Evolutionary conservation across 2,113 vertebrate genomes (phyloP).

Genomic region (Urocitellus parryii): DNA sequence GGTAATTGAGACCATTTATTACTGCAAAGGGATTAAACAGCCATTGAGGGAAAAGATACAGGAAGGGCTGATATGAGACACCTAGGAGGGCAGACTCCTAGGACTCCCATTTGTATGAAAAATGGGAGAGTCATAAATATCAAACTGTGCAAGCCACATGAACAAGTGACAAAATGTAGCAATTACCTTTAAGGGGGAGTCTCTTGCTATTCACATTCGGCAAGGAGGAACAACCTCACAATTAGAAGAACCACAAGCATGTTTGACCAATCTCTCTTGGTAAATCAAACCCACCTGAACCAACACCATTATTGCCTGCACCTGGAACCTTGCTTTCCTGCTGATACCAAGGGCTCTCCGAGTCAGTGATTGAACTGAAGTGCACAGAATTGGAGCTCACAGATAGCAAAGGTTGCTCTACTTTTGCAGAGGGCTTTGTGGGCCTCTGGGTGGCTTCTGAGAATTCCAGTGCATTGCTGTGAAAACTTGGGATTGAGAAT

Average conservation of each 20-base stretch:
- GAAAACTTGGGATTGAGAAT: constrained; percentile 73
- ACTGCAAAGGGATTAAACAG: constrained; percentile 23
- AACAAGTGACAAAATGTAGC: constrained; percentile 56
- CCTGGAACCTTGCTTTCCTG: neutral
- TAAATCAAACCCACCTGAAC: neutral
- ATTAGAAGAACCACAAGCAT: neutral
- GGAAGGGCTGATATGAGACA: neutral
- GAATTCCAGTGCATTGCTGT: constrained; percentile 48
- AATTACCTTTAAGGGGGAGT: constrained; percentile 6
- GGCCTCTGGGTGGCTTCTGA: constrained; percentile 56
- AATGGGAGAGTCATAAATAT: constrained; percentile 37
- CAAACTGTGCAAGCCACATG: constrained; percentile 52
- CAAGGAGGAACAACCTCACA: neutral
- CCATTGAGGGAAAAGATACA: neutral
- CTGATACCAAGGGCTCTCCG: neutral
- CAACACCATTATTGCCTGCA: neutral
- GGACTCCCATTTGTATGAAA: constrained; percentile 43
- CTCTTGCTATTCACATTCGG: neutral
- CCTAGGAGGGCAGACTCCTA: neutral
- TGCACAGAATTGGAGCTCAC: neutral
- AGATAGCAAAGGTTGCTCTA: constrained; percentile 32
- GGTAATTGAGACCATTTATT: constrained; percentile 42
- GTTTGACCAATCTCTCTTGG: neutral
- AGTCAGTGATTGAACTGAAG: neutral
- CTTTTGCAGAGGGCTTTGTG: constrained; percentile 47